These are phyloP conservation scores for human (Homo sapiens) DNA, from an alignment of 2,113 vertebrate species.

Conservation along the genomic window GRCh38 chr18:8102001-8102500, in stretches of 20 bases:
- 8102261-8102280: background rate
- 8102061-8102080: background rate
- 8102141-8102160: background rate
- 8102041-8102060: background rate
- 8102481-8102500: background rate
- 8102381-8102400: background rate
- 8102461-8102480: background rate
- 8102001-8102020: background rate
- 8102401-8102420: background rate
- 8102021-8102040: background rate
- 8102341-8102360: background rate
- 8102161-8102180: background rate
- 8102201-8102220: background rate
- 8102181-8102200: background rate
- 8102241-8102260: background rate
- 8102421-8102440: background rate
- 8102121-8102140: background rate
- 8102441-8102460: background rate
- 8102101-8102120: background rate
- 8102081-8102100: background rate
- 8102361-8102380: background rate
- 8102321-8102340: background rate
- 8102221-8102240: background rate
- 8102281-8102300: background rate
- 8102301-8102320: background rate